A percentile compares a stretch with the other conserved stretches of the same genome.
Conservation (phyloP, 2,888 invertebrate genomes). For the Drosophila mettleri region DNA sequence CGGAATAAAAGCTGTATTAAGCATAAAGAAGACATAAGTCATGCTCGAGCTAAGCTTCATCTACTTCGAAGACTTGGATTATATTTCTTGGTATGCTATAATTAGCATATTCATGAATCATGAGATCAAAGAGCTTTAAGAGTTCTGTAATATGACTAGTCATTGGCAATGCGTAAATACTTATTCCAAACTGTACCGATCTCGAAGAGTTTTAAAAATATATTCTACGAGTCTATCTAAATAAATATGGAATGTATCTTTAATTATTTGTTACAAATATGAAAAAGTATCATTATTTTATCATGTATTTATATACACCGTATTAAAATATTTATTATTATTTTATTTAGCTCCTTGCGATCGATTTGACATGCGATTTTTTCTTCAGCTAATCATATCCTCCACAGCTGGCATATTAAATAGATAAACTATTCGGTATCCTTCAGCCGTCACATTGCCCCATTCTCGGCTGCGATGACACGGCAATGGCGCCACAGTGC, state of each 20-base stretch:
- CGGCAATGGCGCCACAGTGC: conserved; percentile 45
- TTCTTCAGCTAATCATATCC: not conserved
- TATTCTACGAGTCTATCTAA: not conserved
- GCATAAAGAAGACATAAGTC: not conserved
- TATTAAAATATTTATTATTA: too few species aligned
- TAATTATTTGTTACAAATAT: too few species aligned
- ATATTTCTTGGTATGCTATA: conserved; percentile 10
- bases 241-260: not conserved
- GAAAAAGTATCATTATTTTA: too few species aligned
- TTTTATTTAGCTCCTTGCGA: not conserved
- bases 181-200: not conserved
- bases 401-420: not conserved
- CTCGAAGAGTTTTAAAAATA: not conserved
- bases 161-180: conserved; percentile 9
- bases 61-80: conserved; percentile 4
- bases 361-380: not conserved
- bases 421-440: conserved; percentile 14
- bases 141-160: not conserved
- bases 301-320: too few species aligned
- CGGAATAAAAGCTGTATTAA: not conserved
- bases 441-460: conserved; percentile 18
- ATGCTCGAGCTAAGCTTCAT: not conserved
- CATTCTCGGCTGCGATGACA: conserved; percentile 23
- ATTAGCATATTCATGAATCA: conserved; percentile 12
- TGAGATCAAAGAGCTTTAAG: not conserved